Base-by-base conservation (phyloP, 2,888 invertebrate genomes). In the Ophion ventricosus region DNA sequence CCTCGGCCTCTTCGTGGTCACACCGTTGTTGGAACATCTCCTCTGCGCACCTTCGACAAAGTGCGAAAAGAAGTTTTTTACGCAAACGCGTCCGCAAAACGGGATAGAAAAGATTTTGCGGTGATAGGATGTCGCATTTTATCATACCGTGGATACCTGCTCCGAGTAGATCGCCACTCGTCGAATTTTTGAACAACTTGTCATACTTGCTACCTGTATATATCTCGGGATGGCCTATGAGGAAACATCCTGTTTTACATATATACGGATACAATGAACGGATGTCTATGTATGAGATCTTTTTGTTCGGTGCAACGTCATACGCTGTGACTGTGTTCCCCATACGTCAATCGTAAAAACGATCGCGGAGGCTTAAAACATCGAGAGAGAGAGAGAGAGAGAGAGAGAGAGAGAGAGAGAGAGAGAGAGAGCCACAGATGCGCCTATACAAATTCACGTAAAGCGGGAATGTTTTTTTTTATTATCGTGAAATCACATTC, bases 1-100 rank as follows among this genome's bases (percentile, higher is more conserved):
- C 87, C 3, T 29, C 8, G n/a, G 84, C 84, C 17, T 89, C 83
- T n/a, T 75, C 85, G 82, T 93, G 92, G 1, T 11, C 54, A 78
- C 93, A 94, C 0, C 85, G 82, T 0, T 80, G 57, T 56, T 88
- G 84, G 59, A 85, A 80, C 54, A 88, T 57, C 23, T 73, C 84
- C 29, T 91, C 89, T 29, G 86, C 90, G 84, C 92, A 92, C 0
- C 85, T 87, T 3, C 88, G 84, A 87, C 93, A 93, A 3, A 93
- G 81, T 1, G 88, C 83, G 87, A 93, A 93, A 84, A 91, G 88
- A n/a, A 93, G 79, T 80, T 90, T 89, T 0, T 85, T 85, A 74
- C 89, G 87, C 56, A 89, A 87, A 75, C 86, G 85, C 1, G 83
- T 75, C 0, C 92, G 92, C 11, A 92, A 80, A 0, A 92, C 90